Percentiles rank a stretch among this genome's conserved stretches.
phyloP scores from a whole-genome alignment of 2,888 invertebrate species.

The Sialis lutaria region DNA sequence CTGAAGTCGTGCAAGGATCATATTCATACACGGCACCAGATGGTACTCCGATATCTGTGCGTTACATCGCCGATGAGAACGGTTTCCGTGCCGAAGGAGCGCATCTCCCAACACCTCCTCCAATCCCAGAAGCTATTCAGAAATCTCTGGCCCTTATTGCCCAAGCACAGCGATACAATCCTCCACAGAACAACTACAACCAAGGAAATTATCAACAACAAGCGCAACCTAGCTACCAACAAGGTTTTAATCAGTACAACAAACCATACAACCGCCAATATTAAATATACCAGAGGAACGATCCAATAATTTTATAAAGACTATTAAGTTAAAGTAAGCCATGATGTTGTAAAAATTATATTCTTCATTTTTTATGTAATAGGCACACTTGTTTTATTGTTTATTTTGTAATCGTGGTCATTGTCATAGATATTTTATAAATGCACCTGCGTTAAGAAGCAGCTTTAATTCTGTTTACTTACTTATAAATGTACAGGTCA shows the following conservation, averaged over 20 bases:
- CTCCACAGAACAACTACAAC: slow-evolving; percentile 13
- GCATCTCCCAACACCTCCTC: slow-evolving; percentile 43
- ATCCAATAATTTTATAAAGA: too few relatives aligned
- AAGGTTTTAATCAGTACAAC: neutral
- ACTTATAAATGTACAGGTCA: too few relatives aligned
- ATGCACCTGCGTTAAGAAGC: too few relatives aligned
- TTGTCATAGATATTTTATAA: too few relatives aligned
- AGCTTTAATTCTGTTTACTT: too few relatives aligned
- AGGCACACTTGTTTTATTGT: too few relatives aligned
- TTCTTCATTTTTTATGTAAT: too few relatives aligned
- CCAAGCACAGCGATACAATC: slow-evolving; percentile 11
- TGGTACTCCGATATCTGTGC: slow-evolving; percentile 23
- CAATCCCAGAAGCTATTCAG: slow-evolving; percentile 38
- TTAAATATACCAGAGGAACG: neutral
- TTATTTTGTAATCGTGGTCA: too few relatives aligned
- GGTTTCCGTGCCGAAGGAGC: slow-evolving; percentile 43
- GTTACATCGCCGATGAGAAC: slow-evolving; percentile 23
- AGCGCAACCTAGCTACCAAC: neutral
- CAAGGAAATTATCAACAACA: slow-evolving; percentile 13
- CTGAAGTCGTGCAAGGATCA: slow-evolving; percentile 27
- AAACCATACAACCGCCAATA: slow-evolving; percentile 2
- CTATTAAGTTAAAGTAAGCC: too few relatives aligned
- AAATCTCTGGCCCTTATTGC: slow-evolving; percentile 30
- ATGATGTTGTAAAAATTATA: too few relatives aligned
- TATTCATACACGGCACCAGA: slow-evolving; percentile 26